Percentiles rank a stretch among this genome's conserved stretches.
phyloP scores from a whole-genome alignment of 2,797 vertebrate genomes.

The Chelonia mydas region DNA sequence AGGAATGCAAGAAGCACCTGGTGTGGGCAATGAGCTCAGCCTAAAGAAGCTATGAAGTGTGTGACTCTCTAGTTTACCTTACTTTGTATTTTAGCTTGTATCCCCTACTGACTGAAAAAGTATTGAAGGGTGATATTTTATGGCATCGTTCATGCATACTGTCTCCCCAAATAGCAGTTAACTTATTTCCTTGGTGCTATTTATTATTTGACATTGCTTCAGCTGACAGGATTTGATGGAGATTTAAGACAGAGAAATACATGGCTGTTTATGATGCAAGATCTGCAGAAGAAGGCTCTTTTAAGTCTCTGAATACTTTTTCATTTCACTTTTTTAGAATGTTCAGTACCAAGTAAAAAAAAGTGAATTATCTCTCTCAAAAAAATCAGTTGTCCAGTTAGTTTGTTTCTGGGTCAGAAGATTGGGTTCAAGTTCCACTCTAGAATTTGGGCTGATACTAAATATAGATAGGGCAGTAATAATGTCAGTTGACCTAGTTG shows the following conservation, averaged over 20 bases:
- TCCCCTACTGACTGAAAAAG: not conserved
- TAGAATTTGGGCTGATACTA: not conserved
- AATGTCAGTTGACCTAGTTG: not conserved
- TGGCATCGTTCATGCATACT: not conserved
- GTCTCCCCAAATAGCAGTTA: not conserved
- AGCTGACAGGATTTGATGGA: not conserved
- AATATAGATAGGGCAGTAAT: not conserved
- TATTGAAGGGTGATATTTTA: not conserved
- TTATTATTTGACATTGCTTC: not conserved
- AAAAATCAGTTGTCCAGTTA: accelerated
- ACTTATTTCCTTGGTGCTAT: not conserved
- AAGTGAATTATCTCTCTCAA: not conserved
- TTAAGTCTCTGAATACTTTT: not conserved
- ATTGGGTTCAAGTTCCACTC: not conserved
- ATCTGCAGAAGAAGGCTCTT: not conserved
- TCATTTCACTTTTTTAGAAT: not conserved
- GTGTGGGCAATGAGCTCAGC: not conserved
- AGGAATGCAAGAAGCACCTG: not conserved
- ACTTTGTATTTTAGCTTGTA: not conserved
- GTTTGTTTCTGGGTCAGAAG: not conserved
- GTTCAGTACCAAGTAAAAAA: not conserved
- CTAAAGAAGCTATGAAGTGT: not conserved
- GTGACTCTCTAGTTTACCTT: not conserved
- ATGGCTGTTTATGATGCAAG: not conserved
- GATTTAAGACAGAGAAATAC: not conserved